Evolutionary conservation across 2,797 vertebrate species (phyloP), one percentile per base, ranked within the genome.

Genomic region (Remorina albescens): DNA sequence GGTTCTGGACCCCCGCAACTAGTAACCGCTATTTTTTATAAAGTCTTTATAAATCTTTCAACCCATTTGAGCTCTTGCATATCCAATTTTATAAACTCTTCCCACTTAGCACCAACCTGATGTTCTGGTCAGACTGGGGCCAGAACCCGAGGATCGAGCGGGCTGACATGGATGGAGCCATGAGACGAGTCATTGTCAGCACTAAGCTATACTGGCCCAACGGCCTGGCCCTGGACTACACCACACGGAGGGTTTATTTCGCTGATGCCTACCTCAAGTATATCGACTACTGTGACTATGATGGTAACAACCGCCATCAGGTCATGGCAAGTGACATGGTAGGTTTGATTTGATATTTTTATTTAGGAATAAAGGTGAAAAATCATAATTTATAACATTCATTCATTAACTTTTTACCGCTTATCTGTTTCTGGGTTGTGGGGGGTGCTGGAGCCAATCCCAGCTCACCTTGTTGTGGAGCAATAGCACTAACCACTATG

Each of bases 241-340:
- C 96, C 80, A 98, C 96, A 30, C 95, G 88, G 66, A 94, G 96
- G 51, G 86, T 99, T 13, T 99, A 97, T 89, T 98, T 99, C 88
- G 92, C 95, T 57, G 97, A 99, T 34, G 95, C 96, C 66, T 97
- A 98, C 86, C 95, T 98, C 34, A 96, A 97, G 84, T 98, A 97
- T 74, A 96, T 99, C 0, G 96, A 98, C 90, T 98, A 95, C 78
- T 99, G 97, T 85, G 96, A 98, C 88, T 99, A 98, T 19, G 80
- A 97, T 57, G 97, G 97, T 76, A 94, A 93, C 6, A 95, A 97
- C 85, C 95, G 97, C 39, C 85, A 91, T 68, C 97, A 99, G 77
- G 96, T 97, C 86, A 86, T 98, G 88, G 96, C 97, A 50, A 96
- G 96, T 66, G 94, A 97, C 84, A 81, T 96, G 96, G 97, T 98